These are phyloP conservation scores for Ectemnius lituratus DNA, from an alignment of 2,888 invertebrate species.

Conservation along the genomic window DNA sequence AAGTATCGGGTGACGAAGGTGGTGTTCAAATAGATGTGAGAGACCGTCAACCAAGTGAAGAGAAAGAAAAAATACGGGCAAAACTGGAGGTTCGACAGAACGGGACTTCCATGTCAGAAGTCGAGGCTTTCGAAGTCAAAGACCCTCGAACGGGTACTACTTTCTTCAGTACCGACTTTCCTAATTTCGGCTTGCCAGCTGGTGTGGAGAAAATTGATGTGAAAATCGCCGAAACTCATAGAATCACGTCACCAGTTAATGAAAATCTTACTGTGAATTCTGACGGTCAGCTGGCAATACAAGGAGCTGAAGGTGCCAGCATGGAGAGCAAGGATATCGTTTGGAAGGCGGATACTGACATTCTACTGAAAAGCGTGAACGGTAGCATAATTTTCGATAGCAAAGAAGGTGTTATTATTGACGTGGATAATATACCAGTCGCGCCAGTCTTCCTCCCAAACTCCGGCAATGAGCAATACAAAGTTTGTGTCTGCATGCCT, in stretches of 20 bases:
- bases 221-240: conserved; percentile 84
- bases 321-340: conserved; percentile 86
- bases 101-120: conserved; percentile 84
- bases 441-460: conserved; percentile 78
- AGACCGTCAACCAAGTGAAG: conserved; percentile 62
- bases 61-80: conserved; percentile 60
- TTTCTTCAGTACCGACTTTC: conserved; percentile 85
- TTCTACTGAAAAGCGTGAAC: conserved; percentile 87
- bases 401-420: conserved; percentile 85
- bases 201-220: conserved; percentile 83
- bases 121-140: conserved; percentile 84
- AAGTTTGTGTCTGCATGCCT: conserved; percentile 94
- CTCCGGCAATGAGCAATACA: conserved; percentile 82
- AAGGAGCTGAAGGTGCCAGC: conserved; percentile 89
- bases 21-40: conserved; percentile 73
- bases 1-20: conserved; percentile 74
- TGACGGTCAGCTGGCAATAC: conserved; percentile 83
- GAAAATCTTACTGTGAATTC: conserved; percentile 84
- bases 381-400: conserved; percentile 86
- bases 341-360: conserved; percentile 89
- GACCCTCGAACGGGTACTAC: conserved; percentile 82
- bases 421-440: conserved; percentile 85
- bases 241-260: conserved; percentile 86
- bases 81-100: conserved; percentile 80
- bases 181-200: conserved; percentile 85